A percentile compares a stretch with the other conserved stretches of the same genome.
Conservation (phyloP, 1,140 invertebrate species). For the Gryon sp. region DNA sequence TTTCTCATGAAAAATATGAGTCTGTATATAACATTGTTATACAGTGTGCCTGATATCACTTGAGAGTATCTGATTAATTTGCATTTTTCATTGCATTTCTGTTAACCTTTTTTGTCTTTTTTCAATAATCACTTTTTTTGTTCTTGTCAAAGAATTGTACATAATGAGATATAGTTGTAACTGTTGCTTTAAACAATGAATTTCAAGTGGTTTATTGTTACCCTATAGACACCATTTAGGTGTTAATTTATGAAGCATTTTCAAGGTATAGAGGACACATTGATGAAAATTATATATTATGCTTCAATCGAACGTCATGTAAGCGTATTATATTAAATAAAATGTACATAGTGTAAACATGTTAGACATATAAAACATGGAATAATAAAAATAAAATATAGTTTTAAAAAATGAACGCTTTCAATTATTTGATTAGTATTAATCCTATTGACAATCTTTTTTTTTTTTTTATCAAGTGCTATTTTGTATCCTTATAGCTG, state of each 20-base stretch:
- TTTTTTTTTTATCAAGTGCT: too few species aligned
- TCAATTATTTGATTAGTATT: constrained; percentile 7
- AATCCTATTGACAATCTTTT: too few species aligned
- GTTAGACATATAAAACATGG: constrained; percentile 63
- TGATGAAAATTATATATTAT: constrained; percentile 53
- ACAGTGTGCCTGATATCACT: constrained; percentile 51
- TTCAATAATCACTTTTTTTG: constrained; percentile 26
- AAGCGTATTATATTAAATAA: constrained; percentile 64
- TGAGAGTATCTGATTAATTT: constrained; percentile 43
- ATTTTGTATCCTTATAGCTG: too few species aligned
- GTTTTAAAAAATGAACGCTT: constrained; percentile 66
- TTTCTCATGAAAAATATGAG: constrained; percentile 39
- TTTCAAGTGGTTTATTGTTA: constrained; percentile 37
- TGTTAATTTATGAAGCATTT: constrained; percentile 46
- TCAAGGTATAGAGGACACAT: constrained; percentile 59
- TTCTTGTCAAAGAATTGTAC: constrained; percentile 49
- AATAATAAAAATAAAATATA: constrained; percentile 71
- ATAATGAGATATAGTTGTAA: constrained; percentile 37
- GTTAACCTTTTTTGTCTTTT: constrained; percentile 10
- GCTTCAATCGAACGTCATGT: constrained; percentile 60
- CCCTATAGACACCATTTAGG: constrained; percentile 17
- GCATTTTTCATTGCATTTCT: constrained; percentile 55
- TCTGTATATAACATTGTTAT: constrained; percentile 60
- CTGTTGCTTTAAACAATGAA: constrained; percentile 38
- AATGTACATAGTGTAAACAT: constrained; percentile 74